These are phyloP conservation scores for Hyposoter didymator DNA, from an alignment of 2,888 invertebrate species.

Conservation along the genomic window DNA sequence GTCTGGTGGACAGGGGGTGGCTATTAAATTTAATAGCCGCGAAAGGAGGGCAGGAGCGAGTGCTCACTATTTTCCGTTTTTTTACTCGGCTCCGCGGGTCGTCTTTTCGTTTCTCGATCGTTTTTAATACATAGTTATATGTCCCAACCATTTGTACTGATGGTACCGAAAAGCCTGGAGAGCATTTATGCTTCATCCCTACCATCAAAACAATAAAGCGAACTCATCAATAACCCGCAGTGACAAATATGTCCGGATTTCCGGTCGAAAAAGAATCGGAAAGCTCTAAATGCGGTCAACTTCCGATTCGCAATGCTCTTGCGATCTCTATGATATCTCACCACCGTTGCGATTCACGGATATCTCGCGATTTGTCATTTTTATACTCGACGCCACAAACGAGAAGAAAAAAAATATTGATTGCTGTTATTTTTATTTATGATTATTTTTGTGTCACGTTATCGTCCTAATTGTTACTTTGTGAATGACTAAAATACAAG, in stretches of 20 bases:
- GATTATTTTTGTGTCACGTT: not conserved
- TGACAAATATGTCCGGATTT: conserved; percentile 82
- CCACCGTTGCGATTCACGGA: conserved; percentile 43
- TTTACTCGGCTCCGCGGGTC: conserved; percentile 53
- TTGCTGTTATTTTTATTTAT: too few species aligned
- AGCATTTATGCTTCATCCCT: conserved; percentile 32
- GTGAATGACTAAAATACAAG: not conserved
- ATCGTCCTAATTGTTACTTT: not conserved
- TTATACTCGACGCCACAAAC: conserved; percentile 60
- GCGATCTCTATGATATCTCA: conserved; percentile 45
- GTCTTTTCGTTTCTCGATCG: conserved; percentile 35
- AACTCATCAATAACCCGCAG: conserved; percentile 74
- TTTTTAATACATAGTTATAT: conserved; percentile 3
- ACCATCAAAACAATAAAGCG: conserved; percentile 74
- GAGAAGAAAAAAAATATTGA: not conserved
- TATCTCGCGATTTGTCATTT: conserved; percentile 64
- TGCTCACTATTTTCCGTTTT: conserved; percentile 68
- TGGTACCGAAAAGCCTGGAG: not conserved
- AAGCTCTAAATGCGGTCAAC: conserved; percentile 75
- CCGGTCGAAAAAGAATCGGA: conserved; percentile 76
- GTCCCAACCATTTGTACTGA: not conserved
- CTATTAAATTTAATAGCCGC: conserved; percentile 81
- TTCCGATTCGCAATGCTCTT: conserved; percentile 56
- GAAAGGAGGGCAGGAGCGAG: conserved; percentile 64
- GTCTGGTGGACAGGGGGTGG: conserved; percentile 64